Conservation (phyloP, 2,888 invertebrate genomes). For the Synergus itoensis region DNA sequence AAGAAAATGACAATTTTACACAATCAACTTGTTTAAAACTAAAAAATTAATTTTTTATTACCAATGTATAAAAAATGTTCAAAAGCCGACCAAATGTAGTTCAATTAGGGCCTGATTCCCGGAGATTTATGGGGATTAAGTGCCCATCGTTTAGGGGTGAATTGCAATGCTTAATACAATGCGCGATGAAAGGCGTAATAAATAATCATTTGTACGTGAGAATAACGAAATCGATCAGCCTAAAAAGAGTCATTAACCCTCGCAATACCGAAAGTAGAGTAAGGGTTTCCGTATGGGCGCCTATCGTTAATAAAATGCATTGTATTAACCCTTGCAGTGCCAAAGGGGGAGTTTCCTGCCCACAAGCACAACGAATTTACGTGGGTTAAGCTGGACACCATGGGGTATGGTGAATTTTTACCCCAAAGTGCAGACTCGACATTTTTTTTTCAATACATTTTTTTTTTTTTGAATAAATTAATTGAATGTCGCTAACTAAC, state of each 20-base stretch:
- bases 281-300: constrained; percentile 24
- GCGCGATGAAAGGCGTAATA: constrained; percentile 31
- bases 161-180: constrained; percentile 6
- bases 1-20: too few relatives aligned
- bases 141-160: constrained; percentile 8
- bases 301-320: constrained; percentile 40
- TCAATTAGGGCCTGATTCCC: constrained; percentile 1
- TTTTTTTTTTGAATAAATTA: not conserved
- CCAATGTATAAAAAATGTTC: not conserved
- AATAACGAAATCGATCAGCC: constrained; percentile 31
- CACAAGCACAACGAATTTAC: constrained; percentile 31
- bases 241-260: constrained; percentile 40
- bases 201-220: constrained; percentile 31
- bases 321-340: constrained; percentile 39
- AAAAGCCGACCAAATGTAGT: not conserved
- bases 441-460: too few relatives aligned
- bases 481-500: not conserved
- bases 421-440: not conserved
- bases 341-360: constrained; percentile 29
- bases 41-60: not conserved
- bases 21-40: not conserved
- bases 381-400: constrained; percentile 13
- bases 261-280: constrained; percentile 29
- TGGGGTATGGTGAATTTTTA: constrained; percentile 2
- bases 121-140: constrained; percentile 36